Evolutionary conservation across 1,140 invertebrate species (phyloP).

Genomic region (Rhizoglyphus robini): DNA sequence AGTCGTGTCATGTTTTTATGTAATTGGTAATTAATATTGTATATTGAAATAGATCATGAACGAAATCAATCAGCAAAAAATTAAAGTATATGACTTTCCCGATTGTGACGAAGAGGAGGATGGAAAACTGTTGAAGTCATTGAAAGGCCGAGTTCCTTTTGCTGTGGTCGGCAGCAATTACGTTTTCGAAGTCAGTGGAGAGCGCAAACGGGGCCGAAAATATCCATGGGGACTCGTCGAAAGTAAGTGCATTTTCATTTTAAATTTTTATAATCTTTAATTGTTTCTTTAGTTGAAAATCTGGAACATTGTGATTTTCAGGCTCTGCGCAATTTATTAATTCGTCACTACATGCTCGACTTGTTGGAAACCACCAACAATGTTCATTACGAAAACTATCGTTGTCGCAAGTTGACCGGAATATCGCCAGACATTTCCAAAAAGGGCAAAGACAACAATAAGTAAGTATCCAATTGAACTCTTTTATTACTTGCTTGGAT

Average conservation of each 20-base stretch:
- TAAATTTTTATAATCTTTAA: slow-evolving; percentile 26
- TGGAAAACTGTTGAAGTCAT: slow-evolving; percentile 52
- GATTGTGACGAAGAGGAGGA: slow-evolving; percentile 55
- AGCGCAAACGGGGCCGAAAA: slow-evolving; percentile 60
- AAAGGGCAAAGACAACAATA: slow-evolving; percentile 64
- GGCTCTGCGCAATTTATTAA: slow-evolving; percentile 90
- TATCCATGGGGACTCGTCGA: slow-evolving; percentile 98
- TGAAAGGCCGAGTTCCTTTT: slow-evolving; percentile 75
- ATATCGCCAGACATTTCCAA: slow-evolving; percentile 56
- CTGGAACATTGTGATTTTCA: slow-evolving; percentile 97
- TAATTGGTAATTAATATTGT: slow-evolving; percentile 5
- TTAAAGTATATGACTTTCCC: slow-evolving; percentile 98
- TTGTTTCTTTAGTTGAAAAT: slow-evolving; percentile 68
- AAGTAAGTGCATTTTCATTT: slow-evolving; percentile 38
- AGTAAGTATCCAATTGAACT: slow-evolving; percentile 44
- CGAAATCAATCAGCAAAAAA: slow-evolving; percentile 92
- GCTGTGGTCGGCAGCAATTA: slow-evolving; percentile 97
- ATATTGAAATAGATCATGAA: slow-evolving; percentile 60
- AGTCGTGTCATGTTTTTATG: neutral
- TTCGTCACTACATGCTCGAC: slow-evolving; percentile 41
- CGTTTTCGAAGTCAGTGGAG: slow-evolving; percentile 53
- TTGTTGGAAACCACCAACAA: slow-evolving; percentile 42
- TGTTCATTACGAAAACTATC: slow-evolving; percentile 45
- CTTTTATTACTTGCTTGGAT: slow-evolving; percentile 6
- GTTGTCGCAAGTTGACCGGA: slow-evolving; percentile 68